Base-by-base conservation (phyloP, 1,140 invertebrate genomes). In the Goniozus legneri region DNA sequence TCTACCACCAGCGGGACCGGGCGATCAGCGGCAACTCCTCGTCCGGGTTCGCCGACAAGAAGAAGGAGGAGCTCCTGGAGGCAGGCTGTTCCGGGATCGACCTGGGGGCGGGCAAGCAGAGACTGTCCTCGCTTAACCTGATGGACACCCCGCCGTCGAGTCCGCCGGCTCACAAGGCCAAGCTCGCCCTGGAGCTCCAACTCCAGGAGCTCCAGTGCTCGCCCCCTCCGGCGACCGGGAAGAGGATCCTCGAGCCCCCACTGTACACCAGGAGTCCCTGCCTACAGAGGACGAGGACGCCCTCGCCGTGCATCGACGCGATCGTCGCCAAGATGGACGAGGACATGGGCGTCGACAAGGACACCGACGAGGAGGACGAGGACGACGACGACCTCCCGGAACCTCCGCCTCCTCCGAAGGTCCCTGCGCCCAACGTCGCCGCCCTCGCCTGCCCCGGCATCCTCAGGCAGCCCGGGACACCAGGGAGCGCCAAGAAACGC, bases 1-100 rank as follows among this genome's bases (percentile, higher is more conserved):
- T 97, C 31, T 96, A 95, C 65, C 92, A 95, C 62, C 91, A 95
- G 66, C 81, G 91, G 7, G 88, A 91, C 56, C 80, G 87, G 21
- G 65, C 58, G 71, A 80, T 40, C 70, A 78, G 36, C 75, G 72
- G 43, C 56, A 52, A 62, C 6, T 15, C 55, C 3, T 44, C 64
- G 13, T 47, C 54, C 8, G 49, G 52, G 0, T 72, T 77, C 44
- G 76, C 77, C 8, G 82, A 84, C 27, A 85, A 87, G 60, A 86
- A 84, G 54, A 86, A 86, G 62, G 87, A 88, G 56, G 86, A 88
- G 57, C 58, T 87, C 21, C 78, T 82, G 20, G 86, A 87, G 64
- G 82, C 80, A 30, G 86, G 79, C n/a, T 85, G 83, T 58, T 82
- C 83, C 15, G 83, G 80, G 3, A 73, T 78, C 24, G 82, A 82